A percentile compares a stretch with the other conserved stretches of the same genome.
These are phyloP conservation scores for Reticulitermes speratus DNA, from an alignment of 1,140 invertebrate species.

Conservation along the genomic window DNA sequence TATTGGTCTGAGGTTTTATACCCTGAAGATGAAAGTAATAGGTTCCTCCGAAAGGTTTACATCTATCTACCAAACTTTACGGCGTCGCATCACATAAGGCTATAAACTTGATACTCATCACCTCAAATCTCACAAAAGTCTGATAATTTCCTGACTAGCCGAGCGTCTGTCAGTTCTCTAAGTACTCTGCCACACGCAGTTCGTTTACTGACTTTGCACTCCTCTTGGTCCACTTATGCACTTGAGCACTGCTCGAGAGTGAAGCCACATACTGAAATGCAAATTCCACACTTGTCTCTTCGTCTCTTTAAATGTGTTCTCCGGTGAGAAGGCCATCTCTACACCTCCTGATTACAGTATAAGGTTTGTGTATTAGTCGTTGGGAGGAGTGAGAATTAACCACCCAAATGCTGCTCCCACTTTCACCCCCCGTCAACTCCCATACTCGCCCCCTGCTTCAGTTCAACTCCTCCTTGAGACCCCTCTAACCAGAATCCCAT, in stretches of 20 bases:
- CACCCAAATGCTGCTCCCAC: not conserved
- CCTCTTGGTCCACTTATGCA: no score
- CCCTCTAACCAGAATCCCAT: conserved; percentile 9
- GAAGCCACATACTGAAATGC: not conserved
- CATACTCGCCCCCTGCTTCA: not conserved
- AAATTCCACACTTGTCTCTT: not conserved
- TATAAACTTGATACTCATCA: no score
- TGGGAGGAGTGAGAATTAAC: not conserved
- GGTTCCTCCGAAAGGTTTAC: no score
- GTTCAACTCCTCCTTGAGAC: conserved; percentile 11
- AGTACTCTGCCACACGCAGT: no score
- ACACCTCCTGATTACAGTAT: not conserved
- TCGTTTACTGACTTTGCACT: no score
- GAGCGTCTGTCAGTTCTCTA: no score
- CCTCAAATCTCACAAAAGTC: no score
- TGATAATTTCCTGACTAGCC: no score
- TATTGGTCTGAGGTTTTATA: no score
- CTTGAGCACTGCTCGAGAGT: not conserved
- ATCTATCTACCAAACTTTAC: no score
- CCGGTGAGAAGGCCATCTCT: not conserved
- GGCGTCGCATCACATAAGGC: no score
- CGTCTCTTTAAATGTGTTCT: not conserved
- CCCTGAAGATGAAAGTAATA: no score
- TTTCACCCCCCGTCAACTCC: not conserved
- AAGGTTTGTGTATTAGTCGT: not conserved